phyloP scores from a whole-genome alignment of 2,113 vertebrate genomes.

The Pachycephala philippinensis region DNA sequence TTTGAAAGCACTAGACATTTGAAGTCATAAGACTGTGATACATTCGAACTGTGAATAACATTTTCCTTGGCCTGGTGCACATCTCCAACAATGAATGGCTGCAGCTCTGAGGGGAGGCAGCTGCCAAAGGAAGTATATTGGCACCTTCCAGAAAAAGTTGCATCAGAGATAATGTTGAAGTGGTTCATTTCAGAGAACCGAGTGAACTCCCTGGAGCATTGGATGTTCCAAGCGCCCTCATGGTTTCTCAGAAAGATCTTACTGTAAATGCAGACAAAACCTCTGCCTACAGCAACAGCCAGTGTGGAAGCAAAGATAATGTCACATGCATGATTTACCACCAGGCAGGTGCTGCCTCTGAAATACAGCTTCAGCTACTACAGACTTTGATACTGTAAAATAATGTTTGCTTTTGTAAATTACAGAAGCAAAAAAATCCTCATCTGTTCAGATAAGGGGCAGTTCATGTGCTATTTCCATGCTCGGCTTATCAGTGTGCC shows the following conservation, averaged over 20 bases:
- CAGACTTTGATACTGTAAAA: background rate
- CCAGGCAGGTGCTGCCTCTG: background rate
- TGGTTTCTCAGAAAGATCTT: constrained; percentile 4
- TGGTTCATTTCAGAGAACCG: constrained; percentile 1
- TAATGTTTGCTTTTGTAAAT: background rate
- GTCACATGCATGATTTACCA: background rate
- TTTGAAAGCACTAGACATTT: constrained; percentile 11
- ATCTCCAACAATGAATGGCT: background rate
- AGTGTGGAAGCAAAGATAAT: background rate
- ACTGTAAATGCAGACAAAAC: constrained; percentile 4
- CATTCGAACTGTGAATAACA: constrained; percentile 39
- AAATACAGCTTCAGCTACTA: background rate
- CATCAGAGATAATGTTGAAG: constrained; percentile 24
- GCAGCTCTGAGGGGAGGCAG: background rate
- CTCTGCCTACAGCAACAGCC: background rate
- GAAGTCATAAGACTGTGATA: constrained; percentile 55
- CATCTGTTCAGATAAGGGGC: background rate
- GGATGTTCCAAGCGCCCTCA: background rate
- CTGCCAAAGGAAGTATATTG: background rate
- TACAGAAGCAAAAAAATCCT: background rate
- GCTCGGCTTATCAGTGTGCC: background rate
- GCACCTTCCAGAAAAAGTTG: constrained; percentile 27
- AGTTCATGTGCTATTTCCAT: background rate
- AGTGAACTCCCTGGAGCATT: background rate
- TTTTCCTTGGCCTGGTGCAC: constrained; percentile 58